Conservation (phyloP, 2,797 vertebrate genomes). For the Taeniopygia guttata region DNA sequence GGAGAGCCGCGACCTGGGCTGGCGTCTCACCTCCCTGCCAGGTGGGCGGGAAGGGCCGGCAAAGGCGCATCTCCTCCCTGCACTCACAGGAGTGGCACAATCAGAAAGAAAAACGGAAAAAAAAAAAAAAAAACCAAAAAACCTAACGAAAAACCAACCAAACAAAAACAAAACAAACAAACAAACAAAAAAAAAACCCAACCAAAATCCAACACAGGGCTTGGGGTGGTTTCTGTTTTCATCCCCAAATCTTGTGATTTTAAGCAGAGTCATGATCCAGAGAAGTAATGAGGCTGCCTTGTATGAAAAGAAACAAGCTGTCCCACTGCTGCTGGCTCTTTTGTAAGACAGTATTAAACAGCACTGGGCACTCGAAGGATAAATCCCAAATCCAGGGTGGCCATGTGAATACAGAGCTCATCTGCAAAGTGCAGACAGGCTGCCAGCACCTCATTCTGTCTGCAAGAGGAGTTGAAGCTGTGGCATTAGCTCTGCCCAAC, state of each 20-base stretch:
- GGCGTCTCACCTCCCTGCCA: not conserved
- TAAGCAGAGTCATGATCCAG: not conserved
- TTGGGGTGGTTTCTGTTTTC: not conserved
- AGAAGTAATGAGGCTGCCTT: not conserved
- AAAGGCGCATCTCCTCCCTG: accelerated
- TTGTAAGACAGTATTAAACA: not conserved
- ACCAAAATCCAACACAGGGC: not conserved
- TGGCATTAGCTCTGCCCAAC: not conserved
- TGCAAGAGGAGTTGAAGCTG: not conserved
- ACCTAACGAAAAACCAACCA: too few species aligned
- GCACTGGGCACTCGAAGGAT: not conserved
- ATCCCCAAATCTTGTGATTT: not conserved
- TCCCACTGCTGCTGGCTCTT: not conserved
- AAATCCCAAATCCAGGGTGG: not conserved
- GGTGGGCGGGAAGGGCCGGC: accelerated
- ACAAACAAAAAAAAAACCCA: too few species aligned
- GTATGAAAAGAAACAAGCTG: not conserved
- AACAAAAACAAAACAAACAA: not conserved
- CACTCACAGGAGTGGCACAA: not conserved
- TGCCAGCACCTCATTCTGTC: accelerated
- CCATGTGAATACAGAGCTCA: not conserved
- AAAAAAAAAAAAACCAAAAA: not conserved
- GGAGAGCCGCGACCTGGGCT: accelerated
- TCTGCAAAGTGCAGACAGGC: not conserved
- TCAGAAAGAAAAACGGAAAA: not conserved